Conservation (phyloP, 2,797 vertebrate genomes). For the Alauda arvensis region DNA sequence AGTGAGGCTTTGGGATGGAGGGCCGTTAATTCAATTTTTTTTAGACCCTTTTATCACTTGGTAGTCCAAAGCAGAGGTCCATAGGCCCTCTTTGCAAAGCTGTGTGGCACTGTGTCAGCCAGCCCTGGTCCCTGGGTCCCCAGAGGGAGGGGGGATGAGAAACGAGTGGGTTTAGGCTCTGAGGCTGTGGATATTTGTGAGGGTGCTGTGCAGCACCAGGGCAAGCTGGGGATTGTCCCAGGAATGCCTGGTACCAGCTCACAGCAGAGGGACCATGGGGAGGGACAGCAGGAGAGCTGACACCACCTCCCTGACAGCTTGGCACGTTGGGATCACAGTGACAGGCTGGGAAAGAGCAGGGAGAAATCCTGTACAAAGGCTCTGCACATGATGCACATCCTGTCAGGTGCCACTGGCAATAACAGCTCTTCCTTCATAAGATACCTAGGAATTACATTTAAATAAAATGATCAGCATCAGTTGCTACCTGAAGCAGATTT, state of each 20-base stretch:
- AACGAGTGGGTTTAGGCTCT: not conserved
- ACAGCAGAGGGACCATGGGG: not conserved
- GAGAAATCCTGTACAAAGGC: not conserved
- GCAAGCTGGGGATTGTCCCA: not conserved
- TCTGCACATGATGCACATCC: not conserved
- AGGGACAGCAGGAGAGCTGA: not conserved
- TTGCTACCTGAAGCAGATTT: not conserved
- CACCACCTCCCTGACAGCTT: not conserved
- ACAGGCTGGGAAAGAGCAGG: not conserved
- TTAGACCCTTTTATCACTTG: not conserved
- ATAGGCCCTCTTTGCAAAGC: not conserved
- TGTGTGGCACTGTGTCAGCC: not conserved
- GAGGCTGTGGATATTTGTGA: not conserved
- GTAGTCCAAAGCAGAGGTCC: not conserved
- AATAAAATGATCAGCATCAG: not conserved
- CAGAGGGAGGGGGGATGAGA: not conserved
- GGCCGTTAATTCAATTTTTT: not conserved
- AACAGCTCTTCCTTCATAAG: not conserved
- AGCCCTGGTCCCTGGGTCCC: not conserved
- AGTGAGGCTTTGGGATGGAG: not conserved
- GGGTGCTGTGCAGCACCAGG: not conserved
- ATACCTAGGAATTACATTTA: not conserved
- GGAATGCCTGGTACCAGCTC: not conserved
- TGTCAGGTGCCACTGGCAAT: not conserved
- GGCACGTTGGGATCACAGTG: constrained; percentile 29